These are phyloP conservation scores for Mareca penelope DNA, from an alignment of 2,797 vertebrate species.

Conservation along the genomic window DNA sequence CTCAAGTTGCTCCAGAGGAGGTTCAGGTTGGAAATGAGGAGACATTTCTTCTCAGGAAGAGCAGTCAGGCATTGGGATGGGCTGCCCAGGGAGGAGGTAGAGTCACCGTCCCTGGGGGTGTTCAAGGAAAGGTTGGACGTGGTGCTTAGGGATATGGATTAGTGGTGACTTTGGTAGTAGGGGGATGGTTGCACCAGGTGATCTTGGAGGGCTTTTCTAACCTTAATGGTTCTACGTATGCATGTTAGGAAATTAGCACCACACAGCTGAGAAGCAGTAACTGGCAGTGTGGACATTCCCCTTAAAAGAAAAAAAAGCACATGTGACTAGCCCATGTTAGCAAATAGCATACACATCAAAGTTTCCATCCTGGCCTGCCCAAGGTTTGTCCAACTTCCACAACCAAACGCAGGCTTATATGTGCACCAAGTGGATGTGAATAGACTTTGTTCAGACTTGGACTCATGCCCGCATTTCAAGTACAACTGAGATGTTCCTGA, in stretches of 20 bases:
- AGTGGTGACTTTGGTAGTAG: too few species aligned
- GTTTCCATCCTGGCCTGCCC: not conserved
- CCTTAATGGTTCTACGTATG: not conserved
- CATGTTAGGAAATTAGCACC: not conserved
- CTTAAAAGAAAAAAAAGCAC: not conserved
- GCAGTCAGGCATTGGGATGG: too few species aligned
- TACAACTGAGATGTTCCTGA: not conserved
- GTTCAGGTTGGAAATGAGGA: too few species aligned
- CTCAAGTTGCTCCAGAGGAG: too few species aligned
- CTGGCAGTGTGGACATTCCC: not conserved
- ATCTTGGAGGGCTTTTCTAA: too few species aligned
- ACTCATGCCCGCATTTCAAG: not conserved
- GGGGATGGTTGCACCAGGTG: too few species aligned
- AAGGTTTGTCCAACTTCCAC: not conserved
- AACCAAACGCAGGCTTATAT: not conserved
- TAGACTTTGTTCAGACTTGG: not conserved
- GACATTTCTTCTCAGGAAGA: too few species aligned
- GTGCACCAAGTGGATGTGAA: not conserved
- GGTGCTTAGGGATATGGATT: too few species aligned
- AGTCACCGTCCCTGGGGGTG: too few species aligned
- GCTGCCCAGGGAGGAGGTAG: too few species aligned
- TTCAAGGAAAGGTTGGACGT: too few species aligned
- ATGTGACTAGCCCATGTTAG: not conserved
- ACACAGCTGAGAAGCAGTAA: accelerated
- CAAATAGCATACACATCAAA: not conserved